phyloP scores from a whole-genome alignment of 2,888 invertebrate species.

The Agrochola lota region DNA sequence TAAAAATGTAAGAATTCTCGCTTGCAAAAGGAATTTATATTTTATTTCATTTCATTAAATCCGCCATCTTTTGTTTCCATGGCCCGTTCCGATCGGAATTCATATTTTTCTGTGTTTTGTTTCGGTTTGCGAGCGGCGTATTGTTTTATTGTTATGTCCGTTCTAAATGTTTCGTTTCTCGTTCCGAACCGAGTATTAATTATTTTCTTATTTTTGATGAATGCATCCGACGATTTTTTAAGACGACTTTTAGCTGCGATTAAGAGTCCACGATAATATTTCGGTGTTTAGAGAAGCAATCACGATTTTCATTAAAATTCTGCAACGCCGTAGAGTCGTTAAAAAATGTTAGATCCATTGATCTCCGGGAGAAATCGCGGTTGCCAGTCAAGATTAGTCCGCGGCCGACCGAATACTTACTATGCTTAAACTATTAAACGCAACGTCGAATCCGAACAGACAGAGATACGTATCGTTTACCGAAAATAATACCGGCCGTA shows the following conservation, averaged over 20 bases:
- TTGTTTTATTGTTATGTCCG: constrained; percentile 88
- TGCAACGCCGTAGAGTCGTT: constrained; percentile 62
- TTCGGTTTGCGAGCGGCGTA: constrained; percentile 86
- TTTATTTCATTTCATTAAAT: constrained; percentile 91
- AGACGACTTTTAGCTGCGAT: constrained; percentile 75
- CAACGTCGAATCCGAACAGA: constrained; percentile 82
- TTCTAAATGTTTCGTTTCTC: constrained; percentile 85
- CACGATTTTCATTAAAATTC: constrained; percentile 81
- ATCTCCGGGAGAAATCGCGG: constrained; percentile 76
- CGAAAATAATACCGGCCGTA: constrained; percentile 87
- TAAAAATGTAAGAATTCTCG: constrained; percentile 91
- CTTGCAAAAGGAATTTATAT: constrained; percentile 90
- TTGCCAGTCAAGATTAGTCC: constrained; percentile 85
- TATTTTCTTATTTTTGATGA: constrained; percentile 90
- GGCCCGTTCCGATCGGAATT: constrained; percentile 88
- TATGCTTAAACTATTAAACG: constrained; percentile 86
- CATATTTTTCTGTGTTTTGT: constrained; percentile 91
- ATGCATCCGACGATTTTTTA: constrained; percentile 83
- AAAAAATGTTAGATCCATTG: constrained; percentile 65
- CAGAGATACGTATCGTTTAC: constrained; percentile 88
- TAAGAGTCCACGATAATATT: constrained; percentile 79
- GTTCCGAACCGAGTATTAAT: constrained; percentile 87
- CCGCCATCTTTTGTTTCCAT: constrained; percentile 90
- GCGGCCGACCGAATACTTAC: constrained; percentile 75
- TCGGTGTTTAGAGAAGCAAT: constrained; percentile 80